A percentile compares a stretch with the other conserved stretches of the same genome.
Evolutionary conservation across 2,113 vertebrate genomes (phyloP).

Genomic region (Gadus chalcogrammus): DNA sequence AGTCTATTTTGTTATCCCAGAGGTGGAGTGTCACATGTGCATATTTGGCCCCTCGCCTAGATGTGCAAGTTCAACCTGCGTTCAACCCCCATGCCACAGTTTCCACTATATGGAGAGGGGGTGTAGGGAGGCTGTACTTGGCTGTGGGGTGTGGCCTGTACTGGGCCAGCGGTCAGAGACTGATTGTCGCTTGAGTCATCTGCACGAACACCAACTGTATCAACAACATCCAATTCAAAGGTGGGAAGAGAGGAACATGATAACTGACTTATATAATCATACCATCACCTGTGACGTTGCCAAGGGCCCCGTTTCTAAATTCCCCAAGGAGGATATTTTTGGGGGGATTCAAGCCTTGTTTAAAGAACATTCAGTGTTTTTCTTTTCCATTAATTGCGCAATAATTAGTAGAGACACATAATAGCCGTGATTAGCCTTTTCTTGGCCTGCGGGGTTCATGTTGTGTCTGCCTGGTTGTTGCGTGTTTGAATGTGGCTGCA

Average conservation of each 20-base stretch:
- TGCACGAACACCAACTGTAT: constrained; percentile 67
- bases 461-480: no score
- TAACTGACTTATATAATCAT: constrained; percentile 36
- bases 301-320: constrained; percentile 31
- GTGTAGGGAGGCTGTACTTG: constrained; percentile 6
- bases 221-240: constrained; percentile 42
- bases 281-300: constrained; percentile 43
- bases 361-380: neutral
- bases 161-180: neutral
- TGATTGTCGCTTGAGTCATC: constrained; percentile 50
- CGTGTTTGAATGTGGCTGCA: no score
- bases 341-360: constrained; percentile 15
- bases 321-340: constrained; percentile 34
- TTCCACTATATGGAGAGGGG: constrained; percentile 10
- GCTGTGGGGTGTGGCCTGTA: neutral
- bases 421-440: neutral
- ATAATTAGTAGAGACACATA: neutral
- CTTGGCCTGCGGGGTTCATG: no score
- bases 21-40: neutral
- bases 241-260: constrained; percentile 12
- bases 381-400: neutral
- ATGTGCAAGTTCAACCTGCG: constrained; percentile 14
- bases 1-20: neutral
- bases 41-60: neutral
- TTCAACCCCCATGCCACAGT: constrained; percentile 12